Percentiles rank a stretch among this genome's conserved stretches.
phyloP scores from a whole-genome alignment of 53 echinoderm and acorn worm species.

The Echinometra lucunter region DNA sequence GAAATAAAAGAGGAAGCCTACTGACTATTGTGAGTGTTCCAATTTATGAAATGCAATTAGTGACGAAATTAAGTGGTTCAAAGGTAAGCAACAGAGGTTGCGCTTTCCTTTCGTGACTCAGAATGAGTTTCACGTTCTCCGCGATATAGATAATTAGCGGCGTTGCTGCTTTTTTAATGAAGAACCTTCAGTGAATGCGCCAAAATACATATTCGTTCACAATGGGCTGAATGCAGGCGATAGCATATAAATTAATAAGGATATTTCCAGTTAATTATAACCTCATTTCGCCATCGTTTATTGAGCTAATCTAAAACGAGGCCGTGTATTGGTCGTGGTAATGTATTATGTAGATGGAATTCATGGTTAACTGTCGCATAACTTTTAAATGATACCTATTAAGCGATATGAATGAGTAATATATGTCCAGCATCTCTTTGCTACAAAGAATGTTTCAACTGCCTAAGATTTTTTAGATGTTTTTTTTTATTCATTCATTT shows the following conservation, averaged over 20 bases:
- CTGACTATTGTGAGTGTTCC: background rate
- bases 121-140: background rate
- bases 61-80: constrained; percentile 30
- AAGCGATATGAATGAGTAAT: background rate
- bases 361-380: background rate
- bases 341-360: background rate
- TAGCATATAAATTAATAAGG: constrained; percentile 38
- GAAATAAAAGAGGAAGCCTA: background rate
- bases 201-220: background rate
- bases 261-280: constrained; percentile 48
- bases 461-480: too few relatives aligned
- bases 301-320: constrained; percentile 23
- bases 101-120: constrained; percentile 1
- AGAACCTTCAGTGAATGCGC: constrained; percentile 13
- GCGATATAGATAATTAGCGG: background rate
- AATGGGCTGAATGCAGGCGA: background rate
- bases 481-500: too few relatives aligned
- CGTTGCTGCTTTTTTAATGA: background rate
- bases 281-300: constrained; percentile 35
- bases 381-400: background rate
- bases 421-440: background rate
- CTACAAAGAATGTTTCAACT: background rate
- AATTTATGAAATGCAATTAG: constrained; percentile 18
- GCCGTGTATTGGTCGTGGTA: background rate
- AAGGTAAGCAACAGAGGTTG: constrained; percentile 18